A percentile compares a stretch with the other conserved stretches of the same genome.
These are phyloP conservation scores for Tretioscincus oriximinensis DNA, from an alignment of 2,113 vertebrate species.

Conservation along the genomic window DNA sequence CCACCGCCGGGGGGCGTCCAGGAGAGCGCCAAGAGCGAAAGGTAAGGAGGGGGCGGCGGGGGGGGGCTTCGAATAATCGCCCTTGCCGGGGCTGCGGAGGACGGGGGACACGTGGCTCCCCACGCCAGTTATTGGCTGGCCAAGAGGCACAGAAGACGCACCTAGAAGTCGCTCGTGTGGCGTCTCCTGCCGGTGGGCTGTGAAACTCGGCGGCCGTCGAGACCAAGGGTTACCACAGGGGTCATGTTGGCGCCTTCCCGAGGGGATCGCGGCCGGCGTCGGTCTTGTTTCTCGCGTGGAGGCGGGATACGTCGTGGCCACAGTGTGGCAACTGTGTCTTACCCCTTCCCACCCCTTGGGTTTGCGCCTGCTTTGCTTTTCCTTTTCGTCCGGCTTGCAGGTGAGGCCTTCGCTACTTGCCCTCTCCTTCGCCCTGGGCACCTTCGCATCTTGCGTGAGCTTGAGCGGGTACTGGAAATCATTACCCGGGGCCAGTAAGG, in stretches of 20 bases:
- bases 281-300: neutral
- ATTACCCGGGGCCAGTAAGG: no score
- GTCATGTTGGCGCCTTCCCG: neutral
- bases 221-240: neutral
- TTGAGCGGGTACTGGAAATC: no score
- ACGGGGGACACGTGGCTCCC: neutral
- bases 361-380: neutral
- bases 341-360: neutral
- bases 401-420: no score
- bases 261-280: no score
- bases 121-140: no score
- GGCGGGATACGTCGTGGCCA: neutral
- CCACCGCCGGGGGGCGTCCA: slow-evolving; percentile 74
- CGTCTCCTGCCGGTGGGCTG: accelerated
- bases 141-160: neutral
- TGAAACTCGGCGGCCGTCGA: neutral
- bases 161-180: neutral
- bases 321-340: neutral
- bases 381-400: neutral
- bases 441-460: neutral
- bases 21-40: slow-evolving; percentile 79
- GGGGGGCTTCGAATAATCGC: neutral
- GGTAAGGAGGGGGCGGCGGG: slow-evolving; percentile 67
- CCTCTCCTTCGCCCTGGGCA: no score
- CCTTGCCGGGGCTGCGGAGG: neutral